Conservation (phyloP, 2,113 vertebrate genomes). For the Sylvilagus bachmani region DNA sequence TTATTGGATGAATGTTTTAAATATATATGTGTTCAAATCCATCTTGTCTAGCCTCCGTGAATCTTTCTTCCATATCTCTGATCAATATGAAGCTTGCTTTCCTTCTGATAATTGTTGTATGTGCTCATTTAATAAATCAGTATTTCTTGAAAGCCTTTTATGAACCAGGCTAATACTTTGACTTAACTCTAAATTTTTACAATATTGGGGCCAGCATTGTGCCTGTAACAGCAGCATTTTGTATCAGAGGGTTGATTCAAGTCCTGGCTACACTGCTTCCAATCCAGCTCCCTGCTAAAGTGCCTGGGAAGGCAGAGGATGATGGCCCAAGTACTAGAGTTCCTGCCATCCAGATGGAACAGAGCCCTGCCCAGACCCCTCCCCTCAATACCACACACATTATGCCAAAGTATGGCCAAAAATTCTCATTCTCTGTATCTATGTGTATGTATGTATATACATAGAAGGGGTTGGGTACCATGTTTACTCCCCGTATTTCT, state of each 20-base stretch:
- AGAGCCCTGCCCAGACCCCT: neutral
- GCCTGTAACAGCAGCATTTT: too few relatives aligned
- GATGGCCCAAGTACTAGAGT: neutral
- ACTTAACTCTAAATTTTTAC: neutral
- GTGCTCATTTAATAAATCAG: slow-evolving; percentile 9
- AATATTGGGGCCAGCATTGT: neutral
- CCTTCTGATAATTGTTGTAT: neutral
- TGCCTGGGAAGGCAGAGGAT: neutral
- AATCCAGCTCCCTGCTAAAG: too few relatives aligned
- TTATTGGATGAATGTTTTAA: neutral
- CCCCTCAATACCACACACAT: neutral
- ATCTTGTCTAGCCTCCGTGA: neutral
- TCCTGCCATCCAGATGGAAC: neutral
- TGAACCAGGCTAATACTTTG: slow-evolving; percentile 1
- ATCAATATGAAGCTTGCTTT: neutral
- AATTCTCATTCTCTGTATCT: neutral
- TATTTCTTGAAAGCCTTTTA: neutral
- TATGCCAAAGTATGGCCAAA: neutral
- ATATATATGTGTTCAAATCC: neutral
- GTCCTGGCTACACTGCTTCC: too few relatives aligned
- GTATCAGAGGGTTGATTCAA: too few relatives aligned
- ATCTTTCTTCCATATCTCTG: neutral
- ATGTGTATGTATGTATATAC: neutral
- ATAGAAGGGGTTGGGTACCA: neutral
- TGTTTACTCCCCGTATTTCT: neutral